Base-by-base conservation (phyloP, 2,113 vertebrate genomes). In the Parus major region DNA sequence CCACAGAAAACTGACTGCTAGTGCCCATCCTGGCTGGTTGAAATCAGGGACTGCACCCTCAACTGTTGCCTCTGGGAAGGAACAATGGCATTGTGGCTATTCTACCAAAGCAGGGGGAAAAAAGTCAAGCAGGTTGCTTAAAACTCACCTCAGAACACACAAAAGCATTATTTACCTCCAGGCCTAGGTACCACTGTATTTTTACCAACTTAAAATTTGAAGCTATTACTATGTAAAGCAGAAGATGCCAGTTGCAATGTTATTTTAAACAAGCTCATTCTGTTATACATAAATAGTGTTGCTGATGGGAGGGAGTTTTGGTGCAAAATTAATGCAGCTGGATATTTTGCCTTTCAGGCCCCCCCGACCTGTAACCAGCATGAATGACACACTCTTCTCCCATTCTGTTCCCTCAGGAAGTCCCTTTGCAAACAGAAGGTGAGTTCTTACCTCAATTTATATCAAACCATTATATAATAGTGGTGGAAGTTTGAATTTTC, bases 361-460 rank as follows among this genome's bases (percentile, higher is more conserved):
- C 50, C 99, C 99, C 22, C 98, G 99, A 99, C 99, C 99, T 70
- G 98, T 99, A 92, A 99, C 98, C 97, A 98, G 98, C 98, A 98
- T 98, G 98, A 99, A 98, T 6, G 99, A 99, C 93, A 98, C 98
- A 83, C 96, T 99, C 53, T 98, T 99, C 97, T 99, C 99, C 94
- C 99, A 99, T 97, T 99, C 99, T 78, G 99, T 99, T 97, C 99
- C 99, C 96, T 99, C 99, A 99, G 99, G 99, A 98, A 99, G 99
- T 93, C 99, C 99, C 83, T 99, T 99, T 96, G 98, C 99, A 97
- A 99, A 98, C 97, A 99, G 99, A 98, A 99, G 98, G 99, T 99
- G 97, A 99, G 99, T 98, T 77, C 53, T 65, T 82, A 31, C 27
- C 60, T 84, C 31, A 41, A 11, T 35, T 68, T 55, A 5, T 47